Base-by-base conservation (phyloP, 92 coral and sea anemone genomes). In the Epizoanthus illoricatus region DNA sequence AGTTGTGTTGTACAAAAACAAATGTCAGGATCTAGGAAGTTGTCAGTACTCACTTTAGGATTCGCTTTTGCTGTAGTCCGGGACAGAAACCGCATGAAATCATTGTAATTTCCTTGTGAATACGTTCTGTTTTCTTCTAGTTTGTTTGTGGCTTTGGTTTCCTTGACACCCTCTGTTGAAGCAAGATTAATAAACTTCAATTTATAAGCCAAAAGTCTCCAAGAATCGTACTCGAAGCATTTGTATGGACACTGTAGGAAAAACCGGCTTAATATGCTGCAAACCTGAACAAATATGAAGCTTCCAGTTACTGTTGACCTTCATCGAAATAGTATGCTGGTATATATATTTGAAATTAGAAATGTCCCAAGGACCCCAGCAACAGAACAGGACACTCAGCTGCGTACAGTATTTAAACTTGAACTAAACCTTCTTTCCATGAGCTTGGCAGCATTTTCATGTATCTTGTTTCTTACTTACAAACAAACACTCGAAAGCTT, bases 91-190 rank as follows among this genome's bases (percentile, higher is more conserved):
- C 75, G 52, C 84, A 86, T 85, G 24, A 97, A 89, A 40, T 88
- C 90, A 65, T 75, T 76, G 76, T 85, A 65, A 81, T 97, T 93
- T 80, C 99, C 99, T 73, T 91, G 87, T 21, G 98, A 90, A 64
- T 94, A 97, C 19, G 85, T 88, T 59, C 79, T 85, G n/a, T 85
- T 88, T 58, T 84, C 87, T 61, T 92, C 83, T 0, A 94, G 87
- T 9, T 86, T 85, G 41, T 86, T 23, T n/a, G 88, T 86, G 76
- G 81, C 72, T 17, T 83, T 62, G n/a, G 62, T 74, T 74, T 93
- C 97, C 80, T 76, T 85, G 82, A 84, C 84, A 41, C 86, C 86
- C 83, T 88, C 97, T 90, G 73, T 28, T 33, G 76, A 15, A 16
- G 62, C 17, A 40, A 21, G 49, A 40, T 21, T 49, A 40, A 49